phyloP scores from a whole-genome alignment of 1,140 invertebrate genomes.

The Acromyrmex echinatior region DNA sequence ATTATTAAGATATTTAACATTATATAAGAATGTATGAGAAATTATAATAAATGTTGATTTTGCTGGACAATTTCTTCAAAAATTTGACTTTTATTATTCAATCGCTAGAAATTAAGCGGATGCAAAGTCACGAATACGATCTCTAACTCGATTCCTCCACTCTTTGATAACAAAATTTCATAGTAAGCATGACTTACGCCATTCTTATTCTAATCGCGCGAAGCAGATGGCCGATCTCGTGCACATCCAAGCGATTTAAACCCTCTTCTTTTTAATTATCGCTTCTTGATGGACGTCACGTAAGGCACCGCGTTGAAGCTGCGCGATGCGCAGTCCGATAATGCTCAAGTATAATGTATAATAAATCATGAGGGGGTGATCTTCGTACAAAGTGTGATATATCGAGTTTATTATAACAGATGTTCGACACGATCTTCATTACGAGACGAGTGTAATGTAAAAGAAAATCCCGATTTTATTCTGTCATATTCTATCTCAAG shows the following conservation, averaged over 20 bases:
- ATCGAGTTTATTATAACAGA: slow-evolving; percentile 59
- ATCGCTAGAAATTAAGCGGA: slow-evolving; percentile 1
- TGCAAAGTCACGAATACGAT: not conserved
- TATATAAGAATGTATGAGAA: not conserved
- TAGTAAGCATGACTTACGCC: slow-evolving; percentile 51
- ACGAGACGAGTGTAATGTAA: slow-evolving; percentile 28
- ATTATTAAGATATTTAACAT: too few species aligned
- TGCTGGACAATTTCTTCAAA: not conserved
- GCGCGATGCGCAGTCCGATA: slow-evolving; percentile 52
- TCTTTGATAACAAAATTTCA: slow-evolving; percentile 18
- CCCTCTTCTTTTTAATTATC: slow-evolving; percentile 61
- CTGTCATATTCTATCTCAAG: slow-evolving; percentile 30
- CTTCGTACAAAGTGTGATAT: slow-evolving; percentile 48
- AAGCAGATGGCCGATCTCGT: slow-evolving; percentile 59
- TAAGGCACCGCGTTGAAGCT: slow-evolving; percentile 47
- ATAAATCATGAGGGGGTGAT: slow-evolving; percentile 63
- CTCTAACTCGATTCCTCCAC: not conserved
- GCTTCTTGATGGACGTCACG: slow-evolving; percentile 52
- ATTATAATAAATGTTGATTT: not conserved
- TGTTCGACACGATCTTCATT: slow-evolving; percentile 64
- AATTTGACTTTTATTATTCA: not conserved
- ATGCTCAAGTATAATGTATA: slow-evolving; percentile 62
- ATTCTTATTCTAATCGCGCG: slow-evolving; percentile 53
- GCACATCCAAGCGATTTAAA: slow-evolving; percentile 49
- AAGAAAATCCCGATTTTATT: slow-evolving; percentile 33